phyloP scores from a whole-genome alignment of 2,888 invertebrate species.

The Drosophila antonietae region DNA sequence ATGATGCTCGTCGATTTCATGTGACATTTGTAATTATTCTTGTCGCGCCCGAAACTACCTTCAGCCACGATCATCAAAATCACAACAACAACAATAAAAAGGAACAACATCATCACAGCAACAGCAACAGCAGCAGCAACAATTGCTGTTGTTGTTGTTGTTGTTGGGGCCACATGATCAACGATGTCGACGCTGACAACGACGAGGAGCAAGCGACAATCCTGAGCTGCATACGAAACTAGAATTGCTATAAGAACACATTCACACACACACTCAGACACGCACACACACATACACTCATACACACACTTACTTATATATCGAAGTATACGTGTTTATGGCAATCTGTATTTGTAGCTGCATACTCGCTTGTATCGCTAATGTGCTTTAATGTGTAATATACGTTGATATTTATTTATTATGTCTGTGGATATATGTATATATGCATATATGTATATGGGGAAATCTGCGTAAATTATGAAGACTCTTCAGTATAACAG shows the following conservation, averaged over 20 bases:
- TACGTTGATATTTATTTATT: slow-evolving; percentile 12
- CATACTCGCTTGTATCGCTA: slow-evolving; percentile 31
- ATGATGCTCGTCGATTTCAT: slow-evolving; percentile 81
- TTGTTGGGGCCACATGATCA: slow-evolving; percentile 63
- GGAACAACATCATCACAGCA: slow-evolving; percentile 47
- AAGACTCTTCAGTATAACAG: not conserved
- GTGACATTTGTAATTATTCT: slow-evolving; percentile 84
- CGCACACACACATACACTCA: slow-evolving; percentile 2
- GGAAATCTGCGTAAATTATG: not conserved
- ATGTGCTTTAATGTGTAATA: slow-evolving; percentile 25
- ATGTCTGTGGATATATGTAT: not conserved
- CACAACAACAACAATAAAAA: slow-evolving; percentile 45
- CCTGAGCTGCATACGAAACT: slow-evolving; percentile 79
- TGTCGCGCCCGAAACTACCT: slow-evolving; percentile 78
- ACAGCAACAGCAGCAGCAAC: slow-evolving; percentile 24
- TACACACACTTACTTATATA: not conserved
- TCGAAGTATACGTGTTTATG: not conserved
- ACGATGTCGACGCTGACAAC: slow-evolving; percentile 76
- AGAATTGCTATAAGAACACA: slow-evolving; percentile 31
- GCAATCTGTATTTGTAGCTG: slow-evolving; percentile 15
- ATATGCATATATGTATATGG: not conserved
- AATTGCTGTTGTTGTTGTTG: slow-evolving; percentile 27
- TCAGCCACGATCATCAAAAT: slow-evolving; percentile 65
- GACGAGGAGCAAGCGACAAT: slow-evolving; percentile 79
- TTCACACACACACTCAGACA: not conserved